phyloP scores from a whole-genome alignment of 30 jellyfish, hydroid and myxozoan genomes.

The Hydra vulgaris region DNA sequence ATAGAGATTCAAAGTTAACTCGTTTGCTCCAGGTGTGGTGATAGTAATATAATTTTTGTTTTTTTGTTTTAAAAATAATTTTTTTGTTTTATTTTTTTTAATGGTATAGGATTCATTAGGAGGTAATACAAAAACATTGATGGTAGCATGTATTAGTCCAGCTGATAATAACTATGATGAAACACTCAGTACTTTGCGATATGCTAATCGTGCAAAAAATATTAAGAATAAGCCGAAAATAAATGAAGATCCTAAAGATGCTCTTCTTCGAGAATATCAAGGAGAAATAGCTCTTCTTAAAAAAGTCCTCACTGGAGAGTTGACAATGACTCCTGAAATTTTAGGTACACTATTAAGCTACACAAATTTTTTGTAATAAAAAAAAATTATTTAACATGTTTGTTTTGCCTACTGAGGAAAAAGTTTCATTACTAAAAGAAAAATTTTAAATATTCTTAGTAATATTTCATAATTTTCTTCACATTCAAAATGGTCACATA shows the following conservation, averaged over 20 bases:
- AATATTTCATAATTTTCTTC: too few species aligned
- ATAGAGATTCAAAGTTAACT: conserved; percentile 88
- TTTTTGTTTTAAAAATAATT: not conserved
- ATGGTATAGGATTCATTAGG: conserved; percentile 96
- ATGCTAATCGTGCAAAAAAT: conserved; percentile 95
- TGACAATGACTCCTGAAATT: conserved; percentile 61
- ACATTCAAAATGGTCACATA: too few species aligned
- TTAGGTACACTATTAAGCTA: conserved; percentile 24
- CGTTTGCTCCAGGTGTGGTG: conserved; percentile 69
- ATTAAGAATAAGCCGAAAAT: conserved; percentile 93
- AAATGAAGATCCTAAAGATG: conserved; percentile 94
- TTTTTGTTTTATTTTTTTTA: too few species aligned
- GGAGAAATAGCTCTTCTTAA: conserved; percentile 70
- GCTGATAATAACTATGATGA: conserved; percentile 94
- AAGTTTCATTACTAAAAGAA: too few species aligned
- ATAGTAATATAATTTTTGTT: not conserved
- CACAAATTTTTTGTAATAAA: not conserved
- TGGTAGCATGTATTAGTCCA: conserved; percentile 93
- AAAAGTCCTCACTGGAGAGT: conserved; percentile 76
- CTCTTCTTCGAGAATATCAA: conserved; percentile 80
- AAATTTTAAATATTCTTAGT: too few species aligned
- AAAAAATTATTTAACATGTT: not conserved
- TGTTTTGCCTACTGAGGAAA: too few species aligned
- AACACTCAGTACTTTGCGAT: conserved; percentile 84
- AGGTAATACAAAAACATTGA: conserved; percentile 85